Percentiles rank a stretch among this genome's conserved stretches.
Evolutionary conservation across 2,888 invertebrate genomes (phyloP).

Genomic region (Agrilus cyanescens): DNA sequence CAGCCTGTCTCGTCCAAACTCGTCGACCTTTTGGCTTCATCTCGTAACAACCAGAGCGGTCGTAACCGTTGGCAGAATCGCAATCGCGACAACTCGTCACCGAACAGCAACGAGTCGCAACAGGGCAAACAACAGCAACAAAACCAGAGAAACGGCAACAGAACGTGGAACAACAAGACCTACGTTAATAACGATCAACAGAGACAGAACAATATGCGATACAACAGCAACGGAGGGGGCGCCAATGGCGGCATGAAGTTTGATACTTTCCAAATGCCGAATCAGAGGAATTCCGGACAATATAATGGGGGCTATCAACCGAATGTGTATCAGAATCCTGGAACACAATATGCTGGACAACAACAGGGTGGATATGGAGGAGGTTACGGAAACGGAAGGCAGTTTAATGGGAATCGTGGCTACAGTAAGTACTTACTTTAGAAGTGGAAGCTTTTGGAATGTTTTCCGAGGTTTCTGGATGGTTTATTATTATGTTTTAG

Average conservation of each 20-base stretch:
- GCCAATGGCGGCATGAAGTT: slow-evolving; percentile 38
- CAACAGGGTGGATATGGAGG: slow-evolving; percentile 9
- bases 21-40: slow-evolving; percentile 56
- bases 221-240: slow-evolving; percentile 28
- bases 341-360: slow-evolving; percentile 7
- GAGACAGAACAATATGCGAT: slow-evolving; percentile 17
- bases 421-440: slow-evolving; percentile 20
- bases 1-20: slow-evolving; percentile 74
- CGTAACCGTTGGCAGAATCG: slow-evolving; percentile 52
- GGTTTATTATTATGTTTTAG: no score
- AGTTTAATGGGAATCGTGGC: slow-evolving; percentile 17
- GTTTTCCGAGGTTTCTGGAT: no score
- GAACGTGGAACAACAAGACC: slow-evolving; percentile 29
- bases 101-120: slow-evolving; percentile 34
- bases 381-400: slow-evolving; percentile 1
- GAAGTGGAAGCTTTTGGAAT: no score
- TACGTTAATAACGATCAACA: slow-evolving; percentile 17
- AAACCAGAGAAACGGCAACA: slow-evolving; percentile 21
- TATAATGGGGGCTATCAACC: slow-evolving; percentile 6
- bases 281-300: slow-evolving; percentile 35
- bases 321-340: slow-evolving; percentile 9
- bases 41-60: slow-evolving; percentile 33
- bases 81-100: slow-evolving; percentile 42
- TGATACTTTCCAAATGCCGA: slow-evolving; percentile 37
- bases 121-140: slow-evolving; percentile 11